Percentiles rank a stretch among this genome's conserved stretches.
These are phyloP conservation scores for Sussaba pulchella DNA, from an alignment of 2,888 invertebrate genomes.

Conservation along the genomic window DNA sequence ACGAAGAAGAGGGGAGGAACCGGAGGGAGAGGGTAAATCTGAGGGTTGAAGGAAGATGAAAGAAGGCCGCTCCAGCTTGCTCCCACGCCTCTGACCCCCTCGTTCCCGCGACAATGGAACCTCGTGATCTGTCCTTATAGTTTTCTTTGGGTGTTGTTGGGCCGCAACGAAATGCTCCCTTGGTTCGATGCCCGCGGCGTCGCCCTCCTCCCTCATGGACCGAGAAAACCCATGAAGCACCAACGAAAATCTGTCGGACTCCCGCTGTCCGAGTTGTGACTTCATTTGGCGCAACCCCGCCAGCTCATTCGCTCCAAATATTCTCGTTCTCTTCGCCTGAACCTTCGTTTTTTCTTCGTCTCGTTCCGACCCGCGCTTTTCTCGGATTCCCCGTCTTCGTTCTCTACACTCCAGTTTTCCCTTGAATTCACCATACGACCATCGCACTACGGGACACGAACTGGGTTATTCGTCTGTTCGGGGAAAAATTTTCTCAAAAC, in stretches of 20 bases:
- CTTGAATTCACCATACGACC: too few species aligned
- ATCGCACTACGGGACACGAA: too few species aligned
- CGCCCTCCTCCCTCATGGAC: constrained; percentile 8
- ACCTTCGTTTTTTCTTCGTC: constrained; percentile 56
- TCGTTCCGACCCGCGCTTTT: constrained; percentile 23
- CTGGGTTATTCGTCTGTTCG: too few species aligned
- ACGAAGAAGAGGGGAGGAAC: constrained; percentile 40
- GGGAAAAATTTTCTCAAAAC: not conserved
- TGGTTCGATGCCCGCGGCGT: constrained; percentile 27
- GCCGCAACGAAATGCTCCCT: constrained; percentile 39
- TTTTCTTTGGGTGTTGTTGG: constrained; percentile 57
- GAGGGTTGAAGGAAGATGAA: constrained; percentile 79
- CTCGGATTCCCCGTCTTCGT: too few species aligned
- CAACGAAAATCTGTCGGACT: constrained; percentile 77
- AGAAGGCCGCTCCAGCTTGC: constrained; percentile 78
- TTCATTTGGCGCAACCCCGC: constrained; percentile 80
- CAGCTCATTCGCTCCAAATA: constrained; percentile 46
- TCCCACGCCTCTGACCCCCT: constrained; percentile 80
- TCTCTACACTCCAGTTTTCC: too few species aligned
- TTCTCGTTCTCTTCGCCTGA: constrained; percentile 29
- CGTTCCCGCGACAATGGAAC: constrained; percentile 77
- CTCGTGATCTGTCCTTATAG: constrained; percentile 77
- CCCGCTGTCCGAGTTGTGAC: constrained; percentile 83
- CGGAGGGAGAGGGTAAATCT: constrained; percentile 64
- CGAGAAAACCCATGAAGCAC: not conserved